Percentiles rank a stretch among this genome's conserved stretches.
Conservation (phyloP, 2,888 invertebrate genomes). For the Leucophora obtusa region DNA sequence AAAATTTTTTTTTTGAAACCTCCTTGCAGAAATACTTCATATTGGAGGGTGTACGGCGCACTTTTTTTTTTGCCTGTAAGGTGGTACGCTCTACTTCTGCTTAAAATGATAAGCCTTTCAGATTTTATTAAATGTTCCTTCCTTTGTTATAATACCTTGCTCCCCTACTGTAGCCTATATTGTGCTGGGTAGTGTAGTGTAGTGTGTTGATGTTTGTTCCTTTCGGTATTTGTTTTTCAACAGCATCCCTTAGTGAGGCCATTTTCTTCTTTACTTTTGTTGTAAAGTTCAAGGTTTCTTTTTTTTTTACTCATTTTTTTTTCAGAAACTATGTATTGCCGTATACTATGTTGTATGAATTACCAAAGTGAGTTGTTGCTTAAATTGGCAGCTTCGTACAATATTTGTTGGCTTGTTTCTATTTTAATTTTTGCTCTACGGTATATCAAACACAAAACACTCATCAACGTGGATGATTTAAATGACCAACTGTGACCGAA, state of each 20-base stretch:
- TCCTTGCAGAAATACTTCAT: no score
- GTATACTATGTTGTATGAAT: constrained; percentile 1
- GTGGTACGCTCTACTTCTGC: no score
- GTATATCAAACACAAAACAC: constrained; percentile 28
- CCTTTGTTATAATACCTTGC: neutral
- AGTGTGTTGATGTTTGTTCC: constrained; percentile 29
- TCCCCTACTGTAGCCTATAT: neutral
- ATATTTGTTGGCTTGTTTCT: constrained; percentile 28
- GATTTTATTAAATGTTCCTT: no score
- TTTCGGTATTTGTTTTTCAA: constrained; percentile 34
- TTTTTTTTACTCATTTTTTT: constrained; percentile 28
- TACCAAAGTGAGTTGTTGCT: constrained; percentile 55
- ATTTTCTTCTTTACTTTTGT: constrained; percentile 46
- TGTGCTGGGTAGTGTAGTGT: constrained; percentile 1
- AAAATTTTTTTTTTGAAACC: no score
- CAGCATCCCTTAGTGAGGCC: constrained; percentile 51
- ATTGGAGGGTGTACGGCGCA: no score
- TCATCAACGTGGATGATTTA: constrained; percentile 1
- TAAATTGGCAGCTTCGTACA: constrained; percentile 44
- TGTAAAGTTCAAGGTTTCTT: constrained; percentile 62
- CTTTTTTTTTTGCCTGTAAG: no score
- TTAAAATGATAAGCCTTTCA: no score
- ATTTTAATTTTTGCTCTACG: constrained; percentile 19
- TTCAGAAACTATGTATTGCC: neutral
- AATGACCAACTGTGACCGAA: constrained; percentile 15